These are phyloP conservation scores for Parasteatoda tepidariorum DNA, from an alignment of 1,140 invertebrate species.

Conservation along the genomic window DNA sequence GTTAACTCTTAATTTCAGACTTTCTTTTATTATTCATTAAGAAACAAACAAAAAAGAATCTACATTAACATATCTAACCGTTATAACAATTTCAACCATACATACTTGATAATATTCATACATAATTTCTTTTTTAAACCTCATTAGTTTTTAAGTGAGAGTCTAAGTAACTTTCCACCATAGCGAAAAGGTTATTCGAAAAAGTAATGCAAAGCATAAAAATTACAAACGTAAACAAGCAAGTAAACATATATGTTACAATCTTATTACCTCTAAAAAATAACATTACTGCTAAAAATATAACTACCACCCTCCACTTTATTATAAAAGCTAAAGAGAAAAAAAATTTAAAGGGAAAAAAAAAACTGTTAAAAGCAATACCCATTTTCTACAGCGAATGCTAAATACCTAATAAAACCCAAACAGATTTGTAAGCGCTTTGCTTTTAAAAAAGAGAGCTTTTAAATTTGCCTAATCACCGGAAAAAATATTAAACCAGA, in stretches of 20 bases:
- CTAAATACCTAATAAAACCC: constrained; percentile 54
- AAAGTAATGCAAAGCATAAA: too few species aligned
- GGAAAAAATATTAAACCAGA: constrained; percentile 58
- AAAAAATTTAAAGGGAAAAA: background rate
- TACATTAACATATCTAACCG: too few species aligned
- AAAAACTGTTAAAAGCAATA: constrained; percentile 4
- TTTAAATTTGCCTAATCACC: constrained; percentile 57
- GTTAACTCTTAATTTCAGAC: too few species aligned
- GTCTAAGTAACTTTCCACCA: too few species aligned
- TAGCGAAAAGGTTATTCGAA: too few species aligned
- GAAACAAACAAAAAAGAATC: too few species aligned
- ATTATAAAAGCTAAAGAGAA: constrained; percentile 7
- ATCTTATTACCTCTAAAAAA: constrained; percentile 5
- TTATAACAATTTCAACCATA: too few species aligned
- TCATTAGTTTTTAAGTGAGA: too few species aligned
- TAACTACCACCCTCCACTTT: background rate
- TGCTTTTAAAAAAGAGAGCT: constrained; percentile 32
- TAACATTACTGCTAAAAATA: constrained; percentile 44
- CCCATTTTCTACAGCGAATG: background rate
- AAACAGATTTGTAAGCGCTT: constrained; percentile 17
- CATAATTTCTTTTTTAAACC: too few species aligned
- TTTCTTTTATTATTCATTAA: too few species aligned
- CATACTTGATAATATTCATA: too few species aligned
- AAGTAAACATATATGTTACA: background rate
- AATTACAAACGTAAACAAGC: background rate